Evolutionary conservation across 1,140 invertebrate genomes (phyloP).

Genomic region (Aphis craccivora): DNA sequence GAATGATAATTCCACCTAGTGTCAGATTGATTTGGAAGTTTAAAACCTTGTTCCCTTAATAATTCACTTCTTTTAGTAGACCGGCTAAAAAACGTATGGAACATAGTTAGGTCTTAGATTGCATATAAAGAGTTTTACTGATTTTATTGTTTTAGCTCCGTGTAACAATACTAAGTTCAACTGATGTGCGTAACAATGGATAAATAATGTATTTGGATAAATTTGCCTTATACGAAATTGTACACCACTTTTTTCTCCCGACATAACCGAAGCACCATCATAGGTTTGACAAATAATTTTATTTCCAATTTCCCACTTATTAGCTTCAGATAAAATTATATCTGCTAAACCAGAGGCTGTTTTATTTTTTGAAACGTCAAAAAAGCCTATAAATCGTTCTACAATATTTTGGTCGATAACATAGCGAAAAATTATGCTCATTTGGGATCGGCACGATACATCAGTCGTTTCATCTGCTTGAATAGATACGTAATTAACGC

Average conservation of each 20-base stretch:
- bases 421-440: too few relatives aligned
- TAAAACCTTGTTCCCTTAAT: conserved; percentile 33
- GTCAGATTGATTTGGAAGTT: conserved; percentile 27
- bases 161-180: conserved; percentile 61
- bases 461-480: too few relatives aligned
- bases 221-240: conserved; percentile 45
- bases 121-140: conserved; percentile 60
- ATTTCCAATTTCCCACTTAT: conserved; percentile 6
- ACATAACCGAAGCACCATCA: conserved; percentile 15
- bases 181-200: conserved; percentile 60
- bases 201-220: conserved; percentile 59
- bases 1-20: conserved; percentile 58
- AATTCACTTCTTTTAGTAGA: conserved; percentile 55
- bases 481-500: too few relatives aligned
- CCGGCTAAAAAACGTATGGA: conserved; percentile 60
- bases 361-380: neutral
- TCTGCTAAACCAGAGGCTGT: neutral
- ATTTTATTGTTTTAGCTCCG: conserved; percentile 47
- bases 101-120: conserved; percentile 35
- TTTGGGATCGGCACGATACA: too few relatives aligned
- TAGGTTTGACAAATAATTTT: neutral
- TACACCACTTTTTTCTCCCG: conserved; percentile 37
- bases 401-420: too few relatives aligned
- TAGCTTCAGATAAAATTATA: neutral
- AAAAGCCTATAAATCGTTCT: too few relatives aligned